Evolutionary conservation across 2,888 invertebrate genomes (phyloP), one percentile per base, ranked within the genome.

Genomic region (Eudemis profundana): DNA sequence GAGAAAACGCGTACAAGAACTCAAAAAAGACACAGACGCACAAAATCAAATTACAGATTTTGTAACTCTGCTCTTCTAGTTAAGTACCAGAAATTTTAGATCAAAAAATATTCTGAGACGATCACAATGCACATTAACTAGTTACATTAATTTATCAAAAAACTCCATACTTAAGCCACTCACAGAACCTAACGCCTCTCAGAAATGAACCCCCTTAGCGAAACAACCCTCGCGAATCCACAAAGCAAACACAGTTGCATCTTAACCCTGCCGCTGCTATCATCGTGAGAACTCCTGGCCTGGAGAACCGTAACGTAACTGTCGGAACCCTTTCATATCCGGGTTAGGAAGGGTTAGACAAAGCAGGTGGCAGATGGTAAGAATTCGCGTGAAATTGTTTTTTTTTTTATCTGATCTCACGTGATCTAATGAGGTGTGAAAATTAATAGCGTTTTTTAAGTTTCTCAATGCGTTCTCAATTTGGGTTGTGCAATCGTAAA

Each of bases 331-430:
- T 88, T 89, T 84, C 72, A 76, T 77, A 82, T 84, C 85, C 86
- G 84, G 84, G 85, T 84, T 83, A 84, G 72, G 76, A 77, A 83
- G 83, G 86, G 85, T 85, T 86, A 85, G 73, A 76, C 72, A 69
- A 71, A 71, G 84, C 90, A 90, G 92, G 91, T 90, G 91, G 84
- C 89, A 90, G 90, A 89, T 90, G 90, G 83, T 81, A 81, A 80
- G 86, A 84, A 90, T 89, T 79, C 84, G 86, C 92, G 89, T 91
- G 88, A 91, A 92, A 92, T 91, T 86, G 85, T 88, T 78, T 85
- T 83, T 85, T n/a, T 80, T 78, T 81, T 77, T 68, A 74, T 78
- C 74, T 77, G 73, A 83, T 89, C 89, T 78, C 86, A 87, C 86
- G 86, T 79, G 67, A 79, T 64, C 76, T 82, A 85, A 82, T 89